Percentiles rank a stretch among this genome's conserved stretches.
Evolutionary conservation across 2,113 vertebrate species (phyloP).

Genomic region (Xenus cinereus): DNA sequence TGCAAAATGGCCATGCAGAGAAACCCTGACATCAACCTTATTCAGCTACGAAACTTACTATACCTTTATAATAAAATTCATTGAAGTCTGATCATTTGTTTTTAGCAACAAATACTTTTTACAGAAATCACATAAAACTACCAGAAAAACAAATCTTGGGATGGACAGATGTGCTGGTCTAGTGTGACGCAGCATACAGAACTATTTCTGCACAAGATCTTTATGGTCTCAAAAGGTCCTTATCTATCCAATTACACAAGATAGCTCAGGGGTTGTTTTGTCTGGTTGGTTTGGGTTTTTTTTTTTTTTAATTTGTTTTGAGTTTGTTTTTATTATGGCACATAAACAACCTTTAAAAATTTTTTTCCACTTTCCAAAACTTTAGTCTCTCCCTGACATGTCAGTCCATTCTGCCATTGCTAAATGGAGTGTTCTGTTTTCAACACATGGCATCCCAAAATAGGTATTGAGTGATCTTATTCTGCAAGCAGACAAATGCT

Average conservation of each 20-base stretch:
- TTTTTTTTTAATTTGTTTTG: not conserved
- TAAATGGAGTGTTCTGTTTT: not conserved
- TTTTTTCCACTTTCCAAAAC: not conserved
- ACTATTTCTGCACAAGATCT: not conserved
- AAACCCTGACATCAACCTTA: not conserved
- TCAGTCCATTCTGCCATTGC: not conserved
- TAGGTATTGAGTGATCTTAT: not conserved
- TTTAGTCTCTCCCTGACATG: not conserved
- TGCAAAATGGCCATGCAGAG: not conserved
- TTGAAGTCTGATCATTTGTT: not conserved
- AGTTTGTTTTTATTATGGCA: not conserved
- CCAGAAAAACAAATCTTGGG: not conserved
- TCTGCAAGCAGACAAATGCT: not conserved
- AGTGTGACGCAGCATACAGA: not conserved
- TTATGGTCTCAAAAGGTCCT: not conserved
- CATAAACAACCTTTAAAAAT: not conserved
- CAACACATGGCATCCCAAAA: not conserved
- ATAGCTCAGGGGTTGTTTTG: not conserved
- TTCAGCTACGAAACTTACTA: not conserved
- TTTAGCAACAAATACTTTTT: not conserved
- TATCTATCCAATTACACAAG: not conserved
- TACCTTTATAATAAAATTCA: not conserved
- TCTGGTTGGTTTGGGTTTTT: rapidly evolving
- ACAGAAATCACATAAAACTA: not conserved
- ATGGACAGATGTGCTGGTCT: not conserved